Base-by-base conservation (phyloP, 2,888 invertebrate species). In the Nomada ferruginata region DNA sequence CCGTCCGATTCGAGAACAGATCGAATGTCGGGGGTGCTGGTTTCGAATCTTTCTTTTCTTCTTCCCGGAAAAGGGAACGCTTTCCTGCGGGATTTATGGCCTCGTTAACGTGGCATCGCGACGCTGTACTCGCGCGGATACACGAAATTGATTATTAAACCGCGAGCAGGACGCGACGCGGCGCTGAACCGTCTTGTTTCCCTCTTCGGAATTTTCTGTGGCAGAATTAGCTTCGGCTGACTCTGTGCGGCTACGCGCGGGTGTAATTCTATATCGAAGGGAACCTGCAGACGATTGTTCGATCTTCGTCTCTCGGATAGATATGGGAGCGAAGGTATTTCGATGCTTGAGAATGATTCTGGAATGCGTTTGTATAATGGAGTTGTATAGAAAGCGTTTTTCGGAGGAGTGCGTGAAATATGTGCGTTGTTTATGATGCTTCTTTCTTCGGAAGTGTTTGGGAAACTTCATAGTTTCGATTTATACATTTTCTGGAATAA, bases 1-100 rank as follows among this genome's bases (percentile, higher is more conserved):
- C 36, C 76, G 70, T 87, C 87, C 84, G 83, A 88, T 88, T 88
- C 81, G 86, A 88, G 88, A 87, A 88, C 88, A 85, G 87, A 88
- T 88, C 87, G 88, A 88, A 85, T 88, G 86, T 88, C 87, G 80
- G n/a, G 70, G 59, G 50, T 20, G 73, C 75, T 50, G 55, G 76
- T 79, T 87, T 76, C 81, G 75, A 76, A 83, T 76, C 73, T 82
- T 77, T 84, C 36, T 18, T 60, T 60, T n/a, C 23, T 79, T 75
- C 83, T 81, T 84, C 72, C 81, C 75, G 79, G 80, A 81, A 86
- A 79, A 84, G 83, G 75, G 68, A 61, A 79, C 81, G 73, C 70
- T 79, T 82, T 73, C 53, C 72, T 69, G 52, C 72, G 11, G 29
- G 84, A 87, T 87, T 87, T 87, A 87, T 75, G 68, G 69, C 84